Conservation (phyloP, 2,797 vertebrate genomes). For the Alectoris magna region DNA sequence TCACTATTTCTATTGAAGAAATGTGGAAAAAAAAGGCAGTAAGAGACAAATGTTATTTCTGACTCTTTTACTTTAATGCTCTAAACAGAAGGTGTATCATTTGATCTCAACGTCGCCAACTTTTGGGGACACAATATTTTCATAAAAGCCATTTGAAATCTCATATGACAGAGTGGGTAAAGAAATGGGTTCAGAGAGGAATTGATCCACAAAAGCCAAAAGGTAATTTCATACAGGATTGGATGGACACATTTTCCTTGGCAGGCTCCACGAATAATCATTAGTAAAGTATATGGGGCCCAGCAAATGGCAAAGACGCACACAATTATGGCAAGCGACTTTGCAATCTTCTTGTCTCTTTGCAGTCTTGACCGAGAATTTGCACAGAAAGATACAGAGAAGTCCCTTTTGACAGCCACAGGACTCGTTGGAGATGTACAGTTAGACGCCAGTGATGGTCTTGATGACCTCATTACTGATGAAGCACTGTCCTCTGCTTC, state of each 20-base stretch:
- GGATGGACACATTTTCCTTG: slow-evolving; percentile 79
- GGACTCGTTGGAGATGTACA: slow-evolving; percentile 48
- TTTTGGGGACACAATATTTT: slow-evolving; percentile 83
- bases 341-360: slow-evolving; percentile 88
- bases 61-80: not conserved
- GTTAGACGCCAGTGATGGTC: slow-evolving; percentile 74
- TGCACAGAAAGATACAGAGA: not conserved
- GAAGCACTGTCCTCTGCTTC: not conserved
- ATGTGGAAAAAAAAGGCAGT: not conserved
- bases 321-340: slow-evolving; percentile 88
- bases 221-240: slow-evolving; percentile 84
- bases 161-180: slow-evolving; percentile 89
- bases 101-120: not conserved
- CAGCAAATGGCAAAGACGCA: slow-evolving; percentile 89
- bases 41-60: not conserved
- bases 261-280: slow-evolving; percentile 86
- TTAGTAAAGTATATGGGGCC: slow-evolving; percentile 89
- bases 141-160: slow-evolving; percentile 87
- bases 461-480: slow-evolving; percentile 59
- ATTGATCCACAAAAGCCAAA: slow-evolving; percentile 95
- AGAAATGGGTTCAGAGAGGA: slow-evolving; percentile 90
- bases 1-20: not conserved
- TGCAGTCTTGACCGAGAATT: slow-evolving; percentile 74
- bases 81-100: not conserved
- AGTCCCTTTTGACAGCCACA: not conserved